phyloP scores from a whole-genome alignment of 2,888 invertebrate species.

The Myopa testacea region DNA sequence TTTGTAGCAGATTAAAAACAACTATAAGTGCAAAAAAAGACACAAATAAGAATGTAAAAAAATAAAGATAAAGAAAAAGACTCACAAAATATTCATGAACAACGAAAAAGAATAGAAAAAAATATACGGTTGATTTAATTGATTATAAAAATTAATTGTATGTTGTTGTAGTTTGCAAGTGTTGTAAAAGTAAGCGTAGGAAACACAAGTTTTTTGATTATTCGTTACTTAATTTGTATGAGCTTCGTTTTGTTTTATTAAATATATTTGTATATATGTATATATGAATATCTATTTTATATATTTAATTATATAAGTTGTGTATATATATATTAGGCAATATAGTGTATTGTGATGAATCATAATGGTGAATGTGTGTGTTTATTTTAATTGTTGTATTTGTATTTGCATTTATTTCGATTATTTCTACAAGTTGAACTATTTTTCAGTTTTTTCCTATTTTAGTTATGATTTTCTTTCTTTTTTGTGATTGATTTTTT shows the following conservation, averaged over 20 bases:
- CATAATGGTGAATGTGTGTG: background rate
- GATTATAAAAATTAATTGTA: too few relatives aligned
- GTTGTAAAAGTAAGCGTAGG: constrained; percentile 5
- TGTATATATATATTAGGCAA: constrained; percentile 28
- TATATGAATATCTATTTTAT: constrained; percentile 44
- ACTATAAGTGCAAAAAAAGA: too few relatives aligned
- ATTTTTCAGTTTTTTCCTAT: background rate
- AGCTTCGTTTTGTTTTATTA: constrained; percentile 35
- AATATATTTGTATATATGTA: constrained; percentile 14
- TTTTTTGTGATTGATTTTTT: background rate
- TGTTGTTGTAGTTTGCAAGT: too few relatives aligned
- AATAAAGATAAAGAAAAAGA: too few relatives aligned
- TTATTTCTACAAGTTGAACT: background rate
- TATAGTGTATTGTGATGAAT: background rate
- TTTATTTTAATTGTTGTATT: constrained; percentile 6
- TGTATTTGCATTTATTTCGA: constrained; percentile 15
- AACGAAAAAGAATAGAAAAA: too few relatives aligned
- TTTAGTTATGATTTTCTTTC: background rate
- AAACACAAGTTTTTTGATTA: constrained; percentile 36
- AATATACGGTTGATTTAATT: too few relatives aligned
- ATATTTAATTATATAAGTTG: constrained; percentile 38
- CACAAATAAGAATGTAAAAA: too few relatives aligned
- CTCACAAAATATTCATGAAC: too few relatives aligned
- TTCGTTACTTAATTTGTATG: constrained; percentile 30
- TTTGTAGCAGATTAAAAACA: too few relatives aligned